Percentiles rank a stretch among this genome's conserved stretches.
These are phyloP conservation scores for Poeciliopsis gracilis DNA, from an alignment of 2,797 vertebrate genomes.

Conservation along the genomic window DNA sequence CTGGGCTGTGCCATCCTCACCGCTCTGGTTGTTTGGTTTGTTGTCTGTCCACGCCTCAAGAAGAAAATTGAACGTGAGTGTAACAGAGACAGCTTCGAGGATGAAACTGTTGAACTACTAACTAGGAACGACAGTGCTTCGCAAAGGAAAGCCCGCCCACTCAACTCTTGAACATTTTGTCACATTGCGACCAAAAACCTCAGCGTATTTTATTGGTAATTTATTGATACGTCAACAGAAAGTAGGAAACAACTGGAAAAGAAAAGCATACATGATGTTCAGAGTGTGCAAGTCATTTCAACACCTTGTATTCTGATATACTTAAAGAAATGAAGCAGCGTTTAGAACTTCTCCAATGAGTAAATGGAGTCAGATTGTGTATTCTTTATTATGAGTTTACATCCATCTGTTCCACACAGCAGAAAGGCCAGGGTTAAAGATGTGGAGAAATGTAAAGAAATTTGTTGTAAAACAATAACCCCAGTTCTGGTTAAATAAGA, in stretches of 20 bases:
- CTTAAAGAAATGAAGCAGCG: neutral
- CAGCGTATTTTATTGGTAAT: neutral
- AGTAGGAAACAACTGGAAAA: neutral
- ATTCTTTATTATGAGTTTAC: neutral
- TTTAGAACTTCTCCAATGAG: neutral
- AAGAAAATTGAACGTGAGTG: slow-evolving; percentile 93
- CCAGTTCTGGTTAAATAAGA: neutral
- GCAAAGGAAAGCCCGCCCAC: neutral
- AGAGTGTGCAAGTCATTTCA: neutral
- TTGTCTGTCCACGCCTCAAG: slow-evolving; percentile 92
- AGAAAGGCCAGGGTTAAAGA: neutral
- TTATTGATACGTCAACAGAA: neutral
- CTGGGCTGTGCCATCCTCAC: slow-evolving; percentile 86
- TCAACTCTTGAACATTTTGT: neutral
- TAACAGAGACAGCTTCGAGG: neutral
- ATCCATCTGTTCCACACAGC: neutral
- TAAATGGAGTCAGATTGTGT: neutral
- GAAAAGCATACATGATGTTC: neutral
- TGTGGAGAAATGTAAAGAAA: neutral
- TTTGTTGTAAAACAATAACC: neutral
- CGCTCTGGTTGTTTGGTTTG: slow-evolving; percentile 91
- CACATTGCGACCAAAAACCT: neutral
- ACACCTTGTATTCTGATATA: neutral
- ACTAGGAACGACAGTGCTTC: neutral
- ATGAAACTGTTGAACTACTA: neutral